A percentile compares a stretch with the other conserved stretches of the same genome.
phyloP scores from a whole-genome alignment of 2,797 vertebrate species.

The Gouania willdenowi region DNA sequence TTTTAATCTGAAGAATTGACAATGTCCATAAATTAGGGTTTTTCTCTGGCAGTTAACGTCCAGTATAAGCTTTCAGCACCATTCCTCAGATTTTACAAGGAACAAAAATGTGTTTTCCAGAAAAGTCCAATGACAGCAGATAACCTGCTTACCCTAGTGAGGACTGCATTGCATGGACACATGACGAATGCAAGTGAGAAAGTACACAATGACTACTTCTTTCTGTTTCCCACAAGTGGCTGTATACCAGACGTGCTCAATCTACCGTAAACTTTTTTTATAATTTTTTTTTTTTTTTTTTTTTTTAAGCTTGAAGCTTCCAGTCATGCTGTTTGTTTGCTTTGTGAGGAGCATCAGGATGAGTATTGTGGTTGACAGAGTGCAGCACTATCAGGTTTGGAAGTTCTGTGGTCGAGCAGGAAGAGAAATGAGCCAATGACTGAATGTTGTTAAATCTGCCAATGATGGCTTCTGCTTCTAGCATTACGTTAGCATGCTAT shows the following conservation, averaged over 20 bases:
- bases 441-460: constrained; percentile 6
- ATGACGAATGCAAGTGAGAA: too few species aligned
- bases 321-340: too few species aligned
- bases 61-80: not conserved
- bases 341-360: too few species aligned
- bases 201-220: too few species aligned
- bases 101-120: not conserved
- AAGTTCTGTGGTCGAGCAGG: not conserved
- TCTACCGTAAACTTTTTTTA: too few species aligned
- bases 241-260: too few species aligned
- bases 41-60: constrained; percentile 3
- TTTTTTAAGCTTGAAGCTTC: too few species aligned
- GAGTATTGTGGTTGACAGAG: too few species aligned
- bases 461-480: constrained; percentile 9
- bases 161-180: too few species aligned
- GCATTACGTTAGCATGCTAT: constrained; percentile 4
- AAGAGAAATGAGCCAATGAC: not conserved
- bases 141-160: not conserved
- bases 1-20: not conserved
- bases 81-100: not conserved
- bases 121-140: not conserved
- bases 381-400: constrained; percentile 14
- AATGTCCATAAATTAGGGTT: constrained; percentile 9
- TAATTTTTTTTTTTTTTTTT: too few species aligned
- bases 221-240: too few species aligned